phyloP scores from a whole-genome alignment of 2,797 vertebrate species.

The Dallia pectoralis region DNA sequence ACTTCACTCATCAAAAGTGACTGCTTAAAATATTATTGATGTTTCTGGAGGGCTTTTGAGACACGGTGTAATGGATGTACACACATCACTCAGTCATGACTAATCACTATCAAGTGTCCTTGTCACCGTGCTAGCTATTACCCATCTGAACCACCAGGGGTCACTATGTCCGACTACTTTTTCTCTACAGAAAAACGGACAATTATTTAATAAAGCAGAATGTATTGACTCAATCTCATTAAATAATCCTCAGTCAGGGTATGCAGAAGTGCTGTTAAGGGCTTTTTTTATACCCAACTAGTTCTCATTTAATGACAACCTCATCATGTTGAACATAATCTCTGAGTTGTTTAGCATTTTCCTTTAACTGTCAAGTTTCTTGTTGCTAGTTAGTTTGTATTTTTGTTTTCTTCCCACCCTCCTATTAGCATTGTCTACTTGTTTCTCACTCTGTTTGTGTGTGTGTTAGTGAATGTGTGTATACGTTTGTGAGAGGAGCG shows the following conservation, averaged over 20 bases:
- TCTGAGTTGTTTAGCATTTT: background rate
- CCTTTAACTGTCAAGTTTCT: slow-evolving; percentile 49
- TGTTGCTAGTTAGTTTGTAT: slow-evolving; percentile 59
- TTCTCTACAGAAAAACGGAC: background rate
- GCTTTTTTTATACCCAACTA: background rate
- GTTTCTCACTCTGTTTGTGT: slow-evolving; percentile 29
- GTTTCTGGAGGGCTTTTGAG: background rate
- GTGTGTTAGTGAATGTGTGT: slow-evolving; percentile 32
- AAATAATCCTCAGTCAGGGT: background rate
- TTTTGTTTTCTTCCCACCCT: slow-evolving; percentile 58
- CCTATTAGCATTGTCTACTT: slow-evolving; percentile 45
- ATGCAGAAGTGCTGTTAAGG: background rate
- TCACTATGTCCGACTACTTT: slow-evolving; percentile 38
- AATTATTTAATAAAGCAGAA: background rate
- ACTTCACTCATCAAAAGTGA: background rate
- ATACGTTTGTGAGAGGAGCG: slow-evolving; percentile 36
- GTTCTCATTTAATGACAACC: background rate
- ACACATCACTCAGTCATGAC: background rate
- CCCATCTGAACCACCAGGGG: slow-evolving; percentile 53
- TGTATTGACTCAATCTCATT: background rate
- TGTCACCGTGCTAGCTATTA: slow-evolving; percentile 17
- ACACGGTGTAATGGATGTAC: background rate
- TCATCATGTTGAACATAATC: background rate
- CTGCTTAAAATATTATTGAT: slow-evolving; percentile 8
- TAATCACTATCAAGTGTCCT: background rate